Evolutionary conservation across 2,113 vertebrate genomes (phyloP).

Genomic region (Cavia aperea): DNA sequence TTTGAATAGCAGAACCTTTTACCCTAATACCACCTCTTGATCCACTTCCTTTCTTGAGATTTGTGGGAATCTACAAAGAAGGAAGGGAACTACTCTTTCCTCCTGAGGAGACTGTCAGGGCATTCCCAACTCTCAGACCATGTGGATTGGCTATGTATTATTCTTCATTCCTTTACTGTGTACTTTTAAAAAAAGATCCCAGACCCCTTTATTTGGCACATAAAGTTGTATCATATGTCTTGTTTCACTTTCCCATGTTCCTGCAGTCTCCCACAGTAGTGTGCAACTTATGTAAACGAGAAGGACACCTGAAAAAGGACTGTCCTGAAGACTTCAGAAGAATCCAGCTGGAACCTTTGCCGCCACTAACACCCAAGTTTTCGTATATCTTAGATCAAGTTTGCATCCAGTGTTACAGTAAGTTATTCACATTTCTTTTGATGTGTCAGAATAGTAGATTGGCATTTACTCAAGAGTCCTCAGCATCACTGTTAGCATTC

Average conservation of each 20-base stretch:
- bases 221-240: slow-evolving; percentile 4
- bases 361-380: slow-evolving; percentile 83
- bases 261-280: slow-evolving; percentile 86
- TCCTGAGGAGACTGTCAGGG: not conserved
- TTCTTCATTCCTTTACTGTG: slow-evolving; percentile 17
- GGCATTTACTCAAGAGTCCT: not conserved
- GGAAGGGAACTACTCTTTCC: not conserved
- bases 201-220: not conserved
- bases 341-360: slow-evolving; percentile 87
- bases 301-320: slow-evolving; percentile 91
- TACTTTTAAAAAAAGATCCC: slow-evolving; percentile 10
- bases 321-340: slow-evolving; percentile 96
- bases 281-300: slow-evolving; percentile 91
- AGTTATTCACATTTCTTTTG: slow-evolving; percentile 70
- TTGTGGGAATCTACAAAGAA: not conserved
- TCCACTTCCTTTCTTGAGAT: not conserved
- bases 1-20: not conserved
- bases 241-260: slow-evolving; percentile 50
- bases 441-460: not conserved
- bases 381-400: slow-evolving; percentile 83
- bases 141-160: not conserved
- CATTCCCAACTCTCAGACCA: not conserved
- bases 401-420: slow-evolving; percentile 90
- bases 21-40: not conserved
- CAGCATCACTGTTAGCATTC: not conserved